These are phyloP conservation scores for Aspidiotus destructor DNA, from an alignment of 2,888 invertebrate genomes.

Conservation along the genomic window DNA sequence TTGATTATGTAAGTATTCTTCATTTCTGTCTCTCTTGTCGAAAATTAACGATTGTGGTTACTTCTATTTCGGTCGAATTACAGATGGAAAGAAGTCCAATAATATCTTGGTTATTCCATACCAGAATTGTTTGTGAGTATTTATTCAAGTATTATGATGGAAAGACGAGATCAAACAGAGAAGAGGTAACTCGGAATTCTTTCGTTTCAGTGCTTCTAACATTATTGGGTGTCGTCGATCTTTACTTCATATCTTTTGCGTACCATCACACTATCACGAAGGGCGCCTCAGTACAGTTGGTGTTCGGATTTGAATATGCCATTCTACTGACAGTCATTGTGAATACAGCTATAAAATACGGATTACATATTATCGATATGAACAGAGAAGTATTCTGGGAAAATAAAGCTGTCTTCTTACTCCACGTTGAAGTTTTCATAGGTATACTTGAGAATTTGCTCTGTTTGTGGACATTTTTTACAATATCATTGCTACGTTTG, in stretches of 20 bases:
- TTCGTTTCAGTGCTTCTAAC: constrained; percentile 52
- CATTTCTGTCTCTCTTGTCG: background rate
- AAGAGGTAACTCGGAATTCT: constrained; percentile 9
- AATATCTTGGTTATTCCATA: constrained; percentile 88
- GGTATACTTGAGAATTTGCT: constrained; percentile 49
- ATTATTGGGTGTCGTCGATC: constrained; percentile 71
- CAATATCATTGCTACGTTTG: background rate
- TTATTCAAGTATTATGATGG: background rate
- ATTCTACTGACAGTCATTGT: constrained; percentile 85
- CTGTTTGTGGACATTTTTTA: background rate
- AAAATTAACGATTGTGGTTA: background rate
- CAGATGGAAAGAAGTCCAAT: constrained; percentile 99
- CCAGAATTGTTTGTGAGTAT: constrained; percentile 67
- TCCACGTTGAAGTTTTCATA: constrained; percentile 92
- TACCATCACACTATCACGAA: constrained; percentile 84
- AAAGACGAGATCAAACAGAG: background rate
- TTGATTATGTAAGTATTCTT: constrained; percentile 86
- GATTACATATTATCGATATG: constrained; percentile 76
- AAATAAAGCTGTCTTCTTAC: constrained; percentile 92
- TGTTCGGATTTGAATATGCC: constrained; percentile 99
- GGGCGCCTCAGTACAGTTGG: constrained; percentile 94
- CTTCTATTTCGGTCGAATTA: constrained; percentile 37
- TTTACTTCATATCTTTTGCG: constrained; percentile 83
- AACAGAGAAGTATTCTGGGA: constrained; percentile 97
- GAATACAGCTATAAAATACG: constrained; percentile 87